Evolutionary conservation across 1,140 invertebrate genomes (phyloP).

Genomic region (Sarcophaga peregrina): DNA sequence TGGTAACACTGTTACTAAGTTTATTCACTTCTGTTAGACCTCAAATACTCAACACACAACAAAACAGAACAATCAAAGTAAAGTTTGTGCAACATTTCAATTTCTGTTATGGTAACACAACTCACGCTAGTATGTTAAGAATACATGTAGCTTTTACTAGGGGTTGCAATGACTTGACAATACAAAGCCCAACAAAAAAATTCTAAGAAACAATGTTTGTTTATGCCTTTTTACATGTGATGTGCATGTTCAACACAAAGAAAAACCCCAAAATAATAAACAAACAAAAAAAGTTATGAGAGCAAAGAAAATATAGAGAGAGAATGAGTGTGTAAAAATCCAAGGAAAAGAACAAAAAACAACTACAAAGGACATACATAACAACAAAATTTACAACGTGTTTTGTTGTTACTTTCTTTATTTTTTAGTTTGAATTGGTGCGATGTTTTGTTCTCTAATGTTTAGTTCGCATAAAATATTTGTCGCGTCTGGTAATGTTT

Average conservation of each 20-base stretch:
- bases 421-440: neutral
- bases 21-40: constrained; percentile 7
- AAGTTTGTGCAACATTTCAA: neutral
- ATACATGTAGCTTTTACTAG: neutral
- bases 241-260: neutral
- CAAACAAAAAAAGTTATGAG: neutral
- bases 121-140: neutral
- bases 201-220: constrained; percentile 11
- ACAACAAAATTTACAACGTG: too few species aligned
- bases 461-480: constrained; percentile 2
- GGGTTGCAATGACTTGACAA: constrained; percentile 19
- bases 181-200: neutral
- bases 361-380: neutral
- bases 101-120: too few species aligned
- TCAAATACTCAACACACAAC: neutral
- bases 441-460: neutral
- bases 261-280: constrained; percentile 23
- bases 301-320: neutral
- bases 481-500: neutral
- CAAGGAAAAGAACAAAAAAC: neutral
- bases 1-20: neutral
- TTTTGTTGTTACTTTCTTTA: constrained; percentile 16
- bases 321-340: neutral
- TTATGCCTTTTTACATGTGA: neutral
- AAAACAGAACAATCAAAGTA: neutral